Evolutionary conservation across 2,113 vertebrate species (phyloP).

Genomic region (Onychostoma macrolepis): DNA sequence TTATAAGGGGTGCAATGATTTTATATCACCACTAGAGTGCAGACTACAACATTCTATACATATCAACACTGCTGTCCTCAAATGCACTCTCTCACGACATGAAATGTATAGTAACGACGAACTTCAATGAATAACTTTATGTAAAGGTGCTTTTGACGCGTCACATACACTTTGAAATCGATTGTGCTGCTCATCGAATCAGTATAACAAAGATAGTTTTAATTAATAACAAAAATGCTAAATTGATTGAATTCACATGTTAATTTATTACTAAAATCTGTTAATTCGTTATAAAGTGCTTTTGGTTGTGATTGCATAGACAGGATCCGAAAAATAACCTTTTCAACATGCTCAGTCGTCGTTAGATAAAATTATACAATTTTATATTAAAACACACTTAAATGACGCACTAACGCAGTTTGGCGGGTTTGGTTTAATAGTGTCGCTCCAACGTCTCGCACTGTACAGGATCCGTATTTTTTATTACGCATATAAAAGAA

Average conservation of each 20-base stretch:
- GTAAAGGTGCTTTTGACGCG: not conserved
- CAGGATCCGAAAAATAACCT: not conserved
- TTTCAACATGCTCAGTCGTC: not conserved
- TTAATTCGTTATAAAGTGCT: not conserved
- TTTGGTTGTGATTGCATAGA: not conserved
- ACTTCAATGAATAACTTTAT: not conserved
- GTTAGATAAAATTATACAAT: not conserved
- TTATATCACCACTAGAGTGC: no score
- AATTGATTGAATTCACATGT: not conserved
- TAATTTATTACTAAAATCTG: not conserved
- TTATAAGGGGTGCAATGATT: not conserved
- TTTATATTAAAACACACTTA: not conserved
- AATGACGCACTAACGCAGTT: not conserved
- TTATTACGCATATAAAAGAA: not conserved
- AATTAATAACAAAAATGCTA: not conserved
- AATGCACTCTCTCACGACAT: not conserved
- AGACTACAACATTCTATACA: no score
- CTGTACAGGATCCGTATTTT: not conserved
- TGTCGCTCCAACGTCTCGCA: not conserved
- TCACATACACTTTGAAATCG: not conserved
- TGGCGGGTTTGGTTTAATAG: not conserved
- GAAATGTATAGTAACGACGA: not conserved
- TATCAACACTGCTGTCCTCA: not conserved
- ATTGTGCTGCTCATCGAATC: not conserved
- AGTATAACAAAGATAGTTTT: not conserved